A percentile compares a stretch with the other conserved stretches of the same genome.
Conservation (phyloP, 2,888 invertebrate species). For the Selenia dentaria region DNA sequence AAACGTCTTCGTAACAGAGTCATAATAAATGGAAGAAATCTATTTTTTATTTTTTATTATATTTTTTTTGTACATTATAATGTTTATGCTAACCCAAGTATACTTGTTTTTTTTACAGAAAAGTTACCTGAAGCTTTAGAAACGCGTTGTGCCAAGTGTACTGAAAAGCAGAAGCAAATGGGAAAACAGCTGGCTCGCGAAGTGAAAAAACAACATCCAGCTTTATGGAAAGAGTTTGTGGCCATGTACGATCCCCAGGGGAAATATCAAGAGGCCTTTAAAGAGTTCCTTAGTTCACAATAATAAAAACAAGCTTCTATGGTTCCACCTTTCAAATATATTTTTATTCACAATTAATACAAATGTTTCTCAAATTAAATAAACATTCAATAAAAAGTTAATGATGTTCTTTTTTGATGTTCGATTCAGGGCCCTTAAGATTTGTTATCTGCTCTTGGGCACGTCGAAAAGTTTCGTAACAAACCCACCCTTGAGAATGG, state of each 20-base stretch:
- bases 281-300: slow-evolving; percentile 46
- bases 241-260: slow-evolving; percentile 85
- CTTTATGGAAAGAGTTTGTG: slow-evolving; percentile 81
- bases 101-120: slow-evolving; percentile 84
- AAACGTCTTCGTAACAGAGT: too few species aligned
- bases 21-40: too few species aligned
- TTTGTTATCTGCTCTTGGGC: slow-evolving; percentile 39
- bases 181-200: slow-evolving; percentile 86
- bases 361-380: slow-evolving; percentile 2
- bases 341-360: too few species aligned
- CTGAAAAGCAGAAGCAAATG: slow-evolving; percentile 86
- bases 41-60: too few species aligned
- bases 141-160: slow-evolving; percentile 88
- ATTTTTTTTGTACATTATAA: too few species aligned
- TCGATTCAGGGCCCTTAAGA: background rate
- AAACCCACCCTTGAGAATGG: slow-evolving; percentile 80
- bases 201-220: slow-evolving; percentile 81
- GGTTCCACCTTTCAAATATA: too few species aligned
- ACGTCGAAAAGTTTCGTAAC: slow-evolving; percentile 78
- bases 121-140: slow-evolving; percentile 88
- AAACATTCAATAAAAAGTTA: slow-evolving; percentile 7
- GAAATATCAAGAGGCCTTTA: slow-evolving; percentile 73
- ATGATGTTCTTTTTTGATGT: background rate
- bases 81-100: too few species aligned
- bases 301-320: slow-evolving; percentile 2